Conservation (phyloP, 1,140 invertebrate genomes). For the Calephelis nemesis region DNA sequence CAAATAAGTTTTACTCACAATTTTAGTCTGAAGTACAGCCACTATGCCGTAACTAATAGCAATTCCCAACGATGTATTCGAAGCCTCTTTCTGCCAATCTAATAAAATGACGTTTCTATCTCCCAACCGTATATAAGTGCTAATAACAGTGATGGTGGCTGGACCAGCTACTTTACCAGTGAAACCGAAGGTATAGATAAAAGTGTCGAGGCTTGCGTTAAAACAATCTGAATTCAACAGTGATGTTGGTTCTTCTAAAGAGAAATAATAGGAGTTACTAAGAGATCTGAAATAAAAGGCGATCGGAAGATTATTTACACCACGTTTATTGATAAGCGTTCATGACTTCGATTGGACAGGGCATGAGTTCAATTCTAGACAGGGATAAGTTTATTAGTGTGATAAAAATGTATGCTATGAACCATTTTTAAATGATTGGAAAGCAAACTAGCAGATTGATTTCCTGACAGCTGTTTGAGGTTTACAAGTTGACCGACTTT, state of each 20-base stretch:
- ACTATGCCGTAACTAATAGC: constrained; percentile 50
- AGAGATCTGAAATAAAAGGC: constrained; percentile 47
- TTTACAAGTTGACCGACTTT: no score
- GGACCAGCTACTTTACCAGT: constrained; percentile 47
- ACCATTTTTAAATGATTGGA: no score
- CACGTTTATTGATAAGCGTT: no score
- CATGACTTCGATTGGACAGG: no score
- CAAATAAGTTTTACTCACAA: background rate
- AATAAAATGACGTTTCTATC: constrained; percentile 63
- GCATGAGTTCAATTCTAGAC: no score
- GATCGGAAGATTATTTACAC: no score
- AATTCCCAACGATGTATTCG: constrained; percentile 49
- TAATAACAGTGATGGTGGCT: constrained; percentile 56
- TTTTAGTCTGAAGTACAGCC: constrained; percentile 50
- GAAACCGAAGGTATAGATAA: constrained; percentile 64
- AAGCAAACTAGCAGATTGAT: no score
- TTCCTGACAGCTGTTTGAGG: no score
- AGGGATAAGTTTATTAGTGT: no score
- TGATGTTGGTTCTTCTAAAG: constrained; percentile 40
- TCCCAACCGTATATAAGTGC: constrained; percentile 46
- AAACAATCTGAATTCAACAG: constrained; percentile 44
- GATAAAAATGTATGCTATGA: no score
- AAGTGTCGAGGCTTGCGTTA: constrained; percentile 40
- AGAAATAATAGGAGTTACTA: constrained; percentile 38
- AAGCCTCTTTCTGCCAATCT: constrained; percentile 67